These are phyloP conservation scores for Pipistrellus pygmaeus DNA, from an alignment of 2,797 vertebrate genomes.

Conservation along the genomic window DNA sequence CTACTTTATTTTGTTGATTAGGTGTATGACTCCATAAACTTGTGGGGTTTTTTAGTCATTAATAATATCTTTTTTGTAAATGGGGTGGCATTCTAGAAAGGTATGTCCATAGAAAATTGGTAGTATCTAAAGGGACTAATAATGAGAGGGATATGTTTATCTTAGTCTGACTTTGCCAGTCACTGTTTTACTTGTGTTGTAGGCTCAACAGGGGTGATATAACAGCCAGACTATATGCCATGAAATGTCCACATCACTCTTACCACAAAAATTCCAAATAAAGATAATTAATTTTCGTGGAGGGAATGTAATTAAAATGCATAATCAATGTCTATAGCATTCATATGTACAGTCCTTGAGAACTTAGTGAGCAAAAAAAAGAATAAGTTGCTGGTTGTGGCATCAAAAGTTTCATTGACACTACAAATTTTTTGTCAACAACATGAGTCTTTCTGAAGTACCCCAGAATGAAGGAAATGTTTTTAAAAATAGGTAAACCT, in stretches of 20 bases:
- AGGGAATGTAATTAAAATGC: not conserved
- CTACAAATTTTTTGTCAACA: not conserved
- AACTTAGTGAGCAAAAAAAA: not conserved
- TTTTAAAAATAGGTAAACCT: not conserved
- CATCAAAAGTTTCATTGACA: not conserved
- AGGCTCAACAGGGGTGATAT: not conserved
- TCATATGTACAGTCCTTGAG: not conserved
- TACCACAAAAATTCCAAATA: not conserved
- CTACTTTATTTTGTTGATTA: not conserved
- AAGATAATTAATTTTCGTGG: not conserved
- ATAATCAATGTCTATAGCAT: not conserved
- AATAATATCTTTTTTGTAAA: not conserved
- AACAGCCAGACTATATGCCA: not conserved
- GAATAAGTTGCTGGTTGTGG: not conserved
- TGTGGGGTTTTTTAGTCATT: not conserved
- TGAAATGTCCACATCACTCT: not conserved
- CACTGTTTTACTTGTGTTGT: not conserved
- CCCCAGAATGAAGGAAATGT: constrained; percentile 13
- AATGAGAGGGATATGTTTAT: not conserved
- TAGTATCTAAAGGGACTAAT: not conserved
- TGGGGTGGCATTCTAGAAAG: not conserved
- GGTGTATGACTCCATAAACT: not conserved
- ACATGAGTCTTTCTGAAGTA: not conserved
- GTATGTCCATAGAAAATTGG: not conserved
- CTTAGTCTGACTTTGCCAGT: not conserved